Evolutionary conservation across 1,140 invertebrate species (phyloP).

Genomic region (Frieseomelitta varia): DNA sequence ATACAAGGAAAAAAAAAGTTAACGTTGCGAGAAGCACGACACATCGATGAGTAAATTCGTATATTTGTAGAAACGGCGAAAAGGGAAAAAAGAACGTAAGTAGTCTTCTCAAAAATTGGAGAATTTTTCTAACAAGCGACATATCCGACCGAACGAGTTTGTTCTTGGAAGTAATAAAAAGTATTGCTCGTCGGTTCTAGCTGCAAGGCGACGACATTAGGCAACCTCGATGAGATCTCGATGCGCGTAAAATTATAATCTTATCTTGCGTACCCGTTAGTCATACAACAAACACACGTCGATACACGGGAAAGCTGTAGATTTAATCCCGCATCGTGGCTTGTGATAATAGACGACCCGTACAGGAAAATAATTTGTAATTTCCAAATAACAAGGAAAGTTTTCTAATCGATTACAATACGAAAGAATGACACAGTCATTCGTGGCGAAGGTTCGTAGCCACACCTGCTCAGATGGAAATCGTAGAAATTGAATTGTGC

Average conservation of each 20-base stretch:
- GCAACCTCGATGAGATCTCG: constrained; percentile 42
- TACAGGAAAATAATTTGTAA: too few species aligned
- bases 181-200: not conserved
- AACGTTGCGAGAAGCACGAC: too few species aligned
- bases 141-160: not conserved
- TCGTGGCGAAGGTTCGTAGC: too few species aligned
- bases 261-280: constrained; percentile 56
- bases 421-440: too few species aligned
- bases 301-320: constrained; percentile 38
- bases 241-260: constrained; percentile 55
- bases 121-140: too few species aligned
- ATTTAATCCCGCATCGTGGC: constrained; percentile 39
- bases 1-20: too few species aligned
- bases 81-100: too few species aligned
- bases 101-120: too few species aligned
- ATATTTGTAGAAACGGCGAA: too few species aligned
- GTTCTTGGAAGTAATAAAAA: constrained; percentile 2
- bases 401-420: too few species aligned
- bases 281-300: constrained; percentile 54
- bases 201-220: constrained; percentile 23
- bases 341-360: constrained; percentile 21
- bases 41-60: too few species aligned
- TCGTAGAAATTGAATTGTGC: constrained; percentile 28
- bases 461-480: not conserved
- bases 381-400: too few species aligned